Evolutionary conservation across 2,113 vertebrate species (phyloP), one percentile per base, ranked within the genome.

Genomic region (Erythrolamprus reginae): DNA sequence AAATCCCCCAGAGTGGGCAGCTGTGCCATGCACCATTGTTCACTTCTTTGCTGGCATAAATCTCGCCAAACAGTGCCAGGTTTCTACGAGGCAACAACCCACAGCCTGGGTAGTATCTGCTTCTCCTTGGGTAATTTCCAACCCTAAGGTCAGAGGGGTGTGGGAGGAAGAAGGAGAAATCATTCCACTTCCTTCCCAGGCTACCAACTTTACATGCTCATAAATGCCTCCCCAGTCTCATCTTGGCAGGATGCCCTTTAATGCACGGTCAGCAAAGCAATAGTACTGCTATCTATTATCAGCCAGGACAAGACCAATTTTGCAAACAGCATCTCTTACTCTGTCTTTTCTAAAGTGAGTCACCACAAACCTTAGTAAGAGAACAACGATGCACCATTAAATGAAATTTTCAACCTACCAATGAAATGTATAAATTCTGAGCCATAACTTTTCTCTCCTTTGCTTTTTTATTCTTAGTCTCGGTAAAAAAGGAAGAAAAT

Each of bases 181-280:
- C 61, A 19, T 26, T 50, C 87, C 23, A 5, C 87, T 83, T 90
- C 84, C 82, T 86, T 82, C 28, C 65, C n/a, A 47, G 24, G 26
- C 55, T 1, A 23, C 55, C 56, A 48, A 17, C 56, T 45, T 38
- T 12, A 28, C 58, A 23, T 15, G 45, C 48, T 42, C 21, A 88
- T 84, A 84, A 91, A 88, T 88, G 47, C 52, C 65, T 10, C 28
- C 65, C 88, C 90, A 91, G 86, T 88, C 82, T 88, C 42, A 83
- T 83, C 42, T 23, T 88, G 90, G 90, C 90, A 91, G 0, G 0
- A 45, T 10, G 86, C 86, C 86, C 61, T 45, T 10, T 45, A 70
- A 26, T 19, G 61, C 13, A 13, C 9, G 17, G 48, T n/a, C 82
- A 84, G 38, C 42, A 10, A 56, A 5, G 48, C 48, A 90, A 77